Percentiles rank a stretch among this genome's conserved stretches.
Evolutionary conservation across 2,113 vertebrate species (phyloP).

Genomic region (Hippocampus mohnikei): DNA sequence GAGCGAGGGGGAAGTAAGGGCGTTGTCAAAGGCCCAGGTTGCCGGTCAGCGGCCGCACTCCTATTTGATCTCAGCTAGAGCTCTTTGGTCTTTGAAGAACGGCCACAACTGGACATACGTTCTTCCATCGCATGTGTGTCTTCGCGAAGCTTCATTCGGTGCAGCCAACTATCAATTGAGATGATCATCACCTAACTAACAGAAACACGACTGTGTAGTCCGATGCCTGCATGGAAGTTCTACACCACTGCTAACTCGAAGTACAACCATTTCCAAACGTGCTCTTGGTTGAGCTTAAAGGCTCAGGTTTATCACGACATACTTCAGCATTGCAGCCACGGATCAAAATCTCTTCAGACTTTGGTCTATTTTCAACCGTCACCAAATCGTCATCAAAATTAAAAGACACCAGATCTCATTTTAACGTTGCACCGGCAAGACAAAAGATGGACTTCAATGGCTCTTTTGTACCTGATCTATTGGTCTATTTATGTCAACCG

Average conservation of each 20-base stretch:
- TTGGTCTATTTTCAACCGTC: too few species aligned
- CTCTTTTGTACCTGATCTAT: background rate
- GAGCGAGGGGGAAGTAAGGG: conserved; percentile 23
- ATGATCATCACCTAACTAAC: background rate
- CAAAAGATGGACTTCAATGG: background rate
- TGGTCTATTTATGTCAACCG: background rate
- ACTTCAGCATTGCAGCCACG: background rate
- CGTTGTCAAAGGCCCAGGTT: conserved; percentile 26
- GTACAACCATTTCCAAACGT: background rate
- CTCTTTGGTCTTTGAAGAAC: conserved; percentile 70
- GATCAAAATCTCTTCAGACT: too few species aligned
- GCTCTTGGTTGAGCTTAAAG: background rate
- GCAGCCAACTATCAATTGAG: background rate
- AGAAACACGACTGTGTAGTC: background rate
- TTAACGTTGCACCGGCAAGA: background rate
- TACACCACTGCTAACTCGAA: background rate
- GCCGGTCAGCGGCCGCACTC: conserved; percentile 46
- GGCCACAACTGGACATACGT: conserved; percentile 65
- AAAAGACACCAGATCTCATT: background rate
- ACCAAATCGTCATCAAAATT: background rate
- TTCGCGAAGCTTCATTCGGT: background rate
- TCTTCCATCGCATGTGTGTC: conserved; percentile 22
- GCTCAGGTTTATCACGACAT: too few species aligned
- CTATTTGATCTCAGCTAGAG: conserved; percentile 65
- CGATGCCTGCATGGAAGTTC: background rate